Evolutionary conservation across 2,113 vertebrate genomes (phyloP), one percentile per base, ranked within the genome.

Genomic region (Otus sunia): DNA sequence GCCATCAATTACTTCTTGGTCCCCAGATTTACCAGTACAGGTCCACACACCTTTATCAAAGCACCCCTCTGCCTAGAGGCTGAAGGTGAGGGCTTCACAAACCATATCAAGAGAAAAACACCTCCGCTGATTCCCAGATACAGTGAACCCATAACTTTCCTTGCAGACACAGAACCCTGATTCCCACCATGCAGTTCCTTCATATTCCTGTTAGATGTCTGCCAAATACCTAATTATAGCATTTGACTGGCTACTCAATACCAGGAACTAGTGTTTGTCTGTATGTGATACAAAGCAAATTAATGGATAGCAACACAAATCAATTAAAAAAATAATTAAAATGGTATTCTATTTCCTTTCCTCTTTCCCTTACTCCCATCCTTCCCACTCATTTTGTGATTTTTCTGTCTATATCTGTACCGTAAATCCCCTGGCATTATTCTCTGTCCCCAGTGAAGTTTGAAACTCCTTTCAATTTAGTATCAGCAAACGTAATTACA

Each of bases 401-500:
- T 94, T 94, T 90, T 93, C 60, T 96, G 63, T 29, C 71, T 85
- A 5, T 74, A 79, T 92, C 75, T 74, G 50, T 52, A 77, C 30
- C 5, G 0, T 76, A 86, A 75, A 62, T 79, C 58, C 27, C 53
- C 16, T 76, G 64, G 43, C 39, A 26, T 72, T 92, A 87, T 92
- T 79, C 66, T 82, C 66, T 90, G 60, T 92, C 66, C 80, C 80
- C 43, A 66, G 69, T 69, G 81, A 95, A 95, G 71, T 94, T 82
- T 91, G 84, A 89, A 94, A 87, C 66, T 88, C 74, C 73, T 90
- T 95, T 94, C 91, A 86, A 92, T 96, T 96, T 94, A 88, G 69
- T 89, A 94, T 92, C 91, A 91, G 94, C 60, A 94, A 93, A 94
- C 79, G 88, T 60, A 96, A 97, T 96, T 97, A 97, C 64, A 68